Conservation (phyloP, 2,797 vertebrate genomes). For the Malurus splendens region DNA sequence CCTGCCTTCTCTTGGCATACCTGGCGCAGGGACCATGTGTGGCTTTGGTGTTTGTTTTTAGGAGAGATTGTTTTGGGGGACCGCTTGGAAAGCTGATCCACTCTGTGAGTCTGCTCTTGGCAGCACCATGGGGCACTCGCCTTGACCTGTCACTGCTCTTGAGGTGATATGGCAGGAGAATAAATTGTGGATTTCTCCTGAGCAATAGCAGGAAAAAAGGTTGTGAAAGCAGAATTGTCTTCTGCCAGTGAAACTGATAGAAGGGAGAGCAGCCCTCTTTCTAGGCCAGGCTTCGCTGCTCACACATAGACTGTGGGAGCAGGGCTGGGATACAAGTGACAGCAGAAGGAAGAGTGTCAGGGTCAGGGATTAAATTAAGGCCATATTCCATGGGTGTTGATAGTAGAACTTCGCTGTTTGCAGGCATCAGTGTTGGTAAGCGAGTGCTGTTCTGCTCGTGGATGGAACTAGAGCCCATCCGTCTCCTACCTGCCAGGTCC, state of each 20-base stretch:
- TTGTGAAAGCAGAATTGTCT: background rate
- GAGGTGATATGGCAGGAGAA: background rate
- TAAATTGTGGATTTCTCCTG: background rate
- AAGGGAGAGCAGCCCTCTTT: background rate
- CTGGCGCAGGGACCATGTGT: accelerated
- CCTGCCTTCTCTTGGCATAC: background rate
- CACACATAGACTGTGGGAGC: background rate
- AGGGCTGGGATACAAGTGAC: background rate
- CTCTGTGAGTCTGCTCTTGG: accelerated
- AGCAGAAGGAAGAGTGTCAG: background rate
- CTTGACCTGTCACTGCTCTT: accelerated
- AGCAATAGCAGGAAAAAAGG: background rate
- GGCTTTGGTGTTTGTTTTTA: accelerated
- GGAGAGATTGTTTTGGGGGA: background rate
- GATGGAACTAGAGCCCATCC: background rate
- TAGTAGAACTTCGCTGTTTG: background rate
- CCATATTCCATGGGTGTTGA: accelerated
- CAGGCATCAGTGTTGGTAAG: background rate
- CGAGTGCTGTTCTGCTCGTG: background rate
- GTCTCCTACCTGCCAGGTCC: background rate
- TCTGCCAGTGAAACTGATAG: background rate
- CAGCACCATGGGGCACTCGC: accelerated
- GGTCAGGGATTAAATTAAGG: background rate
- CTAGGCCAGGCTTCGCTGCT: background rate
- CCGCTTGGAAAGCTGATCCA: accelerated